phyloP scores from a whole-genome alignment of 2,888 invertebrate species.

The Drosophila atripex region DNA sequence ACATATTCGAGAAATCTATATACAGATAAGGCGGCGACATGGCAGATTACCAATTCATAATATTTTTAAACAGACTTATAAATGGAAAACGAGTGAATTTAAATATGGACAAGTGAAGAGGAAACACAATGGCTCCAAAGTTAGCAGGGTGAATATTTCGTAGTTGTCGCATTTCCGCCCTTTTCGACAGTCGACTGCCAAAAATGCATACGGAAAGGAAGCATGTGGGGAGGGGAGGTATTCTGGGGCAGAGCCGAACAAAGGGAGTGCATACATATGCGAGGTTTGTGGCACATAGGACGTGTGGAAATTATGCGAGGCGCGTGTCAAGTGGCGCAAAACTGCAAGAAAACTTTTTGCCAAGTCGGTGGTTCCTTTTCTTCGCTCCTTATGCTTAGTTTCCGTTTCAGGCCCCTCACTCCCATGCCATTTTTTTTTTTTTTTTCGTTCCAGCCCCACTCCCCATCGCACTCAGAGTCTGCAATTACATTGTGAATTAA shows the following conservation, averaged over 20 bases:
- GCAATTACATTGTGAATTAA: constrained; percentile 81
- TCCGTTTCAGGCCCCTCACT: constrained; percentile 9
- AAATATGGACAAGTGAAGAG: constrained; percentile 51
- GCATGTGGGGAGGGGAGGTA: not conserved
- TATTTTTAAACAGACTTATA: constrained; percentile 53
- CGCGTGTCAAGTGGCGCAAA: constrained; percentile 78
- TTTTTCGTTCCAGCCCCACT: constrained; percentile 3
- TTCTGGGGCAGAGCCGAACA: constrained; percentile 1
- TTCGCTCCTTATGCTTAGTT: constrained; percentile 17
- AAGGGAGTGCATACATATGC: constrained; percentile 28
- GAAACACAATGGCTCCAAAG: constrained; percentile 22
- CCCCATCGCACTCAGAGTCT: constrained; percentile 36
- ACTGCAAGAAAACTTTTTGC: constrained; percentile 54
- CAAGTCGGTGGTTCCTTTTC: constrained; percentile 33
- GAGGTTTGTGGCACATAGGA: constrained; percentile 30
- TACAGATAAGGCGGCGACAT: constrained; percentile 27
- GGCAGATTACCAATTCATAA: constrained; percentile 32
- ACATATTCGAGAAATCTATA: constrained; percentile 26
- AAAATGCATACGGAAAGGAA: constrained; percentile 67
- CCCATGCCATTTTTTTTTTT: not conserved
- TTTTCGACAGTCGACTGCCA: constrained; percentile 57
- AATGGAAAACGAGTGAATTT: constrained; percentile 69
- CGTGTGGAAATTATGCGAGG: constrained; percentile 66
- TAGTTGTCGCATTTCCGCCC: constrained; percentile 74
- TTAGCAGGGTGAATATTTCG: constrained; percentile 56